These are phyloP conservation scores for Hirudinaria manillensis DNA, from an alignment of 2,888 invertebrate genomes.

Conservation along the genomic window DNA sequence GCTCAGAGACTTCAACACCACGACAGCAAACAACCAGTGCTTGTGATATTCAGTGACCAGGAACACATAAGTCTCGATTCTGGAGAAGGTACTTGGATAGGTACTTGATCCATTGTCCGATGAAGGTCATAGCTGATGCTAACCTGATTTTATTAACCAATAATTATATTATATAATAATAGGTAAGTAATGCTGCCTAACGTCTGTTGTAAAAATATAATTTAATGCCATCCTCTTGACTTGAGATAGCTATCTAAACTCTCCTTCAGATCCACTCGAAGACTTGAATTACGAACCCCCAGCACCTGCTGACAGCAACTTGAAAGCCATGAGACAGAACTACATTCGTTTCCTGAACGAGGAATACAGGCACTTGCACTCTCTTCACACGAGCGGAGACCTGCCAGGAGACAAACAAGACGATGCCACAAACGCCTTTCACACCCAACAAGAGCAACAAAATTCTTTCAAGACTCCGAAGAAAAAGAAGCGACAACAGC, in stretches of 20 bases:
- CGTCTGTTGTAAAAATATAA: too few species aligned
- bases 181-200: too few species aligned
- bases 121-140: background rate
- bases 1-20: conserved; percentile 59
- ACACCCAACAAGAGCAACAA: background rate
- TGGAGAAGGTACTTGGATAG: background rate
- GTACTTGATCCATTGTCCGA: background rate
- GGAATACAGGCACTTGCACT: conserved; percentile 40
- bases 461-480: too few species aligned
- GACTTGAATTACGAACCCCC: conserved; percentile 26
- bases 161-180: too few species aligned
- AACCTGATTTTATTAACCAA: too few species aligned
- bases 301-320: conserved; percentile 26
- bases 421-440: background rate
- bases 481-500: conserved; percentile 28
- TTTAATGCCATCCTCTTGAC: too few species aligned
- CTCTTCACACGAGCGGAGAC: background rate
- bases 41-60: conserved; percentile 59
- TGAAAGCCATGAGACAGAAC: conserved; percentile 28
- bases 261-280: background rate
- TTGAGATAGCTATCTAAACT: too few species aligned
- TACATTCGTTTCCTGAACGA: conserved; percentile 46
- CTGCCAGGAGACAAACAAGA: conserved; percentile 1
- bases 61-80: conserved; percentile 1
- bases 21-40: conserved; percentile 59